Evolutionary conservation across 2,888 invertebrate genomes (phyloP).

Genomic region (Autographa gamma): DNA sequence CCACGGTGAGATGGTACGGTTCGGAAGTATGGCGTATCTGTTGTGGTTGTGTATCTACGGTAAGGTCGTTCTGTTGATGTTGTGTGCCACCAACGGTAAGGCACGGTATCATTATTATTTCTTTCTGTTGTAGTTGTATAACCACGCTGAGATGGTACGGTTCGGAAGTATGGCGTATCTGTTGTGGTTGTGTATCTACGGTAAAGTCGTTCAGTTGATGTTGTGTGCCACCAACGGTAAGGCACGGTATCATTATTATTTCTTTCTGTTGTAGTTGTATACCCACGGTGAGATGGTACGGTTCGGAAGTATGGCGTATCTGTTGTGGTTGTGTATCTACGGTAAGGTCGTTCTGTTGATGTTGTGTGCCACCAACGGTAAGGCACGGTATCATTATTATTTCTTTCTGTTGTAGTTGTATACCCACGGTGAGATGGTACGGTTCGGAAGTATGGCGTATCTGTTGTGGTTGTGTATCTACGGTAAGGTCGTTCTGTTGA

Average conservation of each 20-base stretch:
- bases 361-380: background rate
- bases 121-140: background rate
- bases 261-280: background rate
- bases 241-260: background rate
- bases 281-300: background rate
- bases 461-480: background rate
- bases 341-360: too few species aligned
- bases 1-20: too few species aligned
- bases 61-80: too few species aligned
- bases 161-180: background rate
- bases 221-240: too few species aligned
- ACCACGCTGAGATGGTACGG: background rate
- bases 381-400: background rate
- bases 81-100: background rate
- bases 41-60: background rate
- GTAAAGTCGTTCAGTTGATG: too few species aligned
- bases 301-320: background rate
- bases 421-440: background rate
- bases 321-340: background rate
- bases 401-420: background rate
- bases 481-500: too few species aligned
- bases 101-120: background rate
- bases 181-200: background rate
- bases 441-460: background rate
- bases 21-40: background rate